Percentiles rank a stretch among this genome's conserved stretches.
Evolutionary conservation across 2,113 vertebrate genomes (phyloP).

Genomic region (Arizona elegans): DNA sequence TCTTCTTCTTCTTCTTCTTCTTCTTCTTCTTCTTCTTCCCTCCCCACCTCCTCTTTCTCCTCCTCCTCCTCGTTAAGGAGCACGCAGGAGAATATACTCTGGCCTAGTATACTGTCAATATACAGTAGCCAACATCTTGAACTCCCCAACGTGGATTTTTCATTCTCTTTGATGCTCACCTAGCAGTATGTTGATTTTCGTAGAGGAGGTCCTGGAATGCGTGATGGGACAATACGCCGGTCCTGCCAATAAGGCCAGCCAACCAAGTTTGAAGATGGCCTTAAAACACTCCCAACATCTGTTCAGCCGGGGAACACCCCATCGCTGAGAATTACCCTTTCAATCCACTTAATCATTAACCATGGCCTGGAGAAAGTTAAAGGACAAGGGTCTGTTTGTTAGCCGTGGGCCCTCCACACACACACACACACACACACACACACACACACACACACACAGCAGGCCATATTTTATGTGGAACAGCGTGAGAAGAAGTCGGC

Average conservation of each 20-base stretch:
- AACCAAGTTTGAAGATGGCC: conserved; percentile 95
- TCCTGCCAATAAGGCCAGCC: conserved; percentile 79
- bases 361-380: conserved; percentile 83
- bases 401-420: conserved; percentile 77
- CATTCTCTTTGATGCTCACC: too few species aligned
- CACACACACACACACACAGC: conserved; percentile 21
- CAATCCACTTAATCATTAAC: conserved; percentile 95
- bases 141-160: too few species aligned
- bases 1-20: too few species aligned
- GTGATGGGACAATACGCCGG: conserved; percentile 75
- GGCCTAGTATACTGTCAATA: too few species aligned
- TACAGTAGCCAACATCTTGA: too few species aligned
- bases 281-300: conserved; percentile 98
- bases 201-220: conserved; percentile 83
- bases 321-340: conserved; percentile 90
- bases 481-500: conserved; percentile 86
- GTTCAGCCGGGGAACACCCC: conserved; percentile 90
- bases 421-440: neutral
- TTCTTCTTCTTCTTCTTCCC: too few species aligned
- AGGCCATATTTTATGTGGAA: conserved; percentile 89
- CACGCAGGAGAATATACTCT: too few species aligned
- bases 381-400: conserved; percentile 90
- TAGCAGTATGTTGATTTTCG: conserved; percentile 80
- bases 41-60: too few species aligned
- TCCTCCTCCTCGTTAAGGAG: neutral